Conservation (phyloP, 2,888 invertebrate genomes). For the Xanthorhoe designata region DNA sequence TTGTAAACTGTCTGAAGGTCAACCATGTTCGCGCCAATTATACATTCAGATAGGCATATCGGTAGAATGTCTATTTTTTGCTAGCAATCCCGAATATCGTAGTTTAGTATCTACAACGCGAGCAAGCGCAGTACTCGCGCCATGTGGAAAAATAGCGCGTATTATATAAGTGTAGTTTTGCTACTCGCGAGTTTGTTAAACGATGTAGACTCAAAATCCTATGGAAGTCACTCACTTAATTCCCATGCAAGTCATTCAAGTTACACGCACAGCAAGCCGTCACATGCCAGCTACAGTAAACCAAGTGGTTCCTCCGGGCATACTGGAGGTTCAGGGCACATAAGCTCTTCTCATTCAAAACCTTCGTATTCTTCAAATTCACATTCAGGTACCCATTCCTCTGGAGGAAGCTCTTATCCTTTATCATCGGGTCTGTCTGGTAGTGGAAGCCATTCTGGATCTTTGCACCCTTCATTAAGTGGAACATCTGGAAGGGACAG, state of each 20-base stretch:
- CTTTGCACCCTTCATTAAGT: not conserved
- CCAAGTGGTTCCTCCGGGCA: not conserved
- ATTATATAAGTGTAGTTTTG: slow-evolving; percentile 3
- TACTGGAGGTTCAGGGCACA: not conserved
- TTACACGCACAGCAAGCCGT: not conserved
- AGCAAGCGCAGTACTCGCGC: slow-evolving; percentile 4
- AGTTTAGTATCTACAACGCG: slow-evolving; percentile 8
- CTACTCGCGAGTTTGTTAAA: not conserved
- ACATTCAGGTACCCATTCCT: not conserved
- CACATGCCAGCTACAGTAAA: not conserved
- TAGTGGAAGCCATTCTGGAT: not conserved
- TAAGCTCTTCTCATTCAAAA: not conserved
- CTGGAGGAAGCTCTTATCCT: not conserved
- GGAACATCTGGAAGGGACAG: not conserved
- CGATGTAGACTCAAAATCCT: slow-evolving; percentile 19
- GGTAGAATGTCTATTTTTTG: not conserved
- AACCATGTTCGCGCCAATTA: slow-evolving; percentile 2
- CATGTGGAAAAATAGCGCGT: slow-evolving; percentile 11
- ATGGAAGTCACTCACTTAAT: not conserved
- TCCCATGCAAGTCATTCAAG: not conserved
- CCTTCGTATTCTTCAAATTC: not conserved
- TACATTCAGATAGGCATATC: not conserved
- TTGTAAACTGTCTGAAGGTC: slow-evolving; percentile 13
- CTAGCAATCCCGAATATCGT: not conserved
- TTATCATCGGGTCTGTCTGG: not conserved